These are phyloP conservation scores for Scrobipalpa atriplicella DNA, from an alignment of 2,888 invertebrate species.

Conservation along the genomic window DNA sequence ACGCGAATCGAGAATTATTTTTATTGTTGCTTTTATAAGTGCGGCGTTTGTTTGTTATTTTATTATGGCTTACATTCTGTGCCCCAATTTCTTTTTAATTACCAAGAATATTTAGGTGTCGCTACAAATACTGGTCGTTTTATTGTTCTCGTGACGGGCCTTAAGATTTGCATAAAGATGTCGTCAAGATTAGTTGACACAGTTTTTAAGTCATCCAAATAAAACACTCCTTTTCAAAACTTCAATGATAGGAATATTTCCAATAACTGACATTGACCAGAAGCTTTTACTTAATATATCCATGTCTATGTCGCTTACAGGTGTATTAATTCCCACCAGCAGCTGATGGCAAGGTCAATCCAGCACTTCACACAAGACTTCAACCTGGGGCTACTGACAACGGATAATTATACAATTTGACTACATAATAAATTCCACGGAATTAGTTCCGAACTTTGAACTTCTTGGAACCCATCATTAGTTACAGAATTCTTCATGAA, in stretches of 20 bases:
- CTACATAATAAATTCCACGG: background rate
- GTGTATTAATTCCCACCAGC: slow-evolving; percentile 33
- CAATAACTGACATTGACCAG: slow-evolving; percentile 17
- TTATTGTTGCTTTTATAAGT: slow-evolving; percentile 27
- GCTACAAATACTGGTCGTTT: background rate
- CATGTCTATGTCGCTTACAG: slow-evolving; percentile 25
- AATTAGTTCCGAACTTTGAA: slow-evolving; percentile 27
- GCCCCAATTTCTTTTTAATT: slow-evolving; percentile 29
- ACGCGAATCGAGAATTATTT: slow-evolving; percentile 38
- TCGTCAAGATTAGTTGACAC: slow-evolving; percentile 16
- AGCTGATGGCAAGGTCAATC: slow-evolving; percentile 35
- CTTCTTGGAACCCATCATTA: slow-evolving; percentile 11
- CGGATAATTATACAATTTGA: slow-evolving; percentile 12
- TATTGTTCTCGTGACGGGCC: slow-evolving; percentile 14
- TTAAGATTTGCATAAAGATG: slow-evolving; percentile 12
- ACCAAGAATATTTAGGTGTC: background rate
- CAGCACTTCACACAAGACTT: slow-evolving; percentile 29
- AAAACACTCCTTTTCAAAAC: background rate
- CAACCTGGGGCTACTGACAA: slow-evolving; percentile 16
- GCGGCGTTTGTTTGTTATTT: slow-evolving; percentile 24
- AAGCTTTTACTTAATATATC: slow-evolving; percentile 3
- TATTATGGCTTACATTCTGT: slow-evolving; percentile 27
- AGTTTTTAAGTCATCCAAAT: background rate
- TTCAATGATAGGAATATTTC: background rate
- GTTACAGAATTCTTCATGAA: slow-evolving; percentile 1